Evolutionary conservation across 37 sponge, comb jelly and placozoan species (phyloP).

Genomic region (Corticium candelabrum): DNA sequence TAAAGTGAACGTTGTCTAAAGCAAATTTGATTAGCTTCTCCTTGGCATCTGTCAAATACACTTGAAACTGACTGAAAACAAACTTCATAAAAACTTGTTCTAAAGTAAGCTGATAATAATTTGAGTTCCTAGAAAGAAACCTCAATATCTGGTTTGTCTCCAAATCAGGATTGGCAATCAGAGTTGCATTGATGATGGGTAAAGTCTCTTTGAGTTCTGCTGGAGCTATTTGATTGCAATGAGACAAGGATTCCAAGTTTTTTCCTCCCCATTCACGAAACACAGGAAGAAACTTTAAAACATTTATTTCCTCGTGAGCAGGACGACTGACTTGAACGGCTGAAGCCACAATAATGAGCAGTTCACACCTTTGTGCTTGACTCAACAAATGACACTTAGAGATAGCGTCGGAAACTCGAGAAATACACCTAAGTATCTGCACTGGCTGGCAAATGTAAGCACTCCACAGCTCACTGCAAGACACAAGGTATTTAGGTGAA

Average conservation of each 20-base stretch:
- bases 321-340: background rate
- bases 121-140: too few relatives aligned
- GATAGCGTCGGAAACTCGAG: background rate
- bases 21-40: background rate
- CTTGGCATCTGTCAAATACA: background rate
- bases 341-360: background rate
- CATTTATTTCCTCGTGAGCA: background rate
- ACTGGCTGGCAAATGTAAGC: background rate
- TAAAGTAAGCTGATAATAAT: background rate
- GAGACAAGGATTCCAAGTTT: background rate
- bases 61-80: background rate
- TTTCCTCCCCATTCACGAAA: background rate
- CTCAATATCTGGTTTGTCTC: too few relatives aligned
- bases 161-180: background rate
- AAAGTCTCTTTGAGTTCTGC: background rate
- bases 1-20: background rate
- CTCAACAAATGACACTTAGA: background rate
- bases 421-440: background rate
- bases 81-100: background rate
- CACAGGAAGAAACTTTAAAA: background rate
- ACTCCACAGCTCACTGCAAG: background rate
- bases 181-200: background rate
- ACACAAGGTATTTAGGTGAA: background rate
- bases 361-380: background rate
- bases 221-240: background rate